Evolutionary conservation across 37 sponge, comb jelly and placozoan species (phyloP), one percentile per base, ranked within the genome.

Genomic region (Sycon ciliatum): DNA sequence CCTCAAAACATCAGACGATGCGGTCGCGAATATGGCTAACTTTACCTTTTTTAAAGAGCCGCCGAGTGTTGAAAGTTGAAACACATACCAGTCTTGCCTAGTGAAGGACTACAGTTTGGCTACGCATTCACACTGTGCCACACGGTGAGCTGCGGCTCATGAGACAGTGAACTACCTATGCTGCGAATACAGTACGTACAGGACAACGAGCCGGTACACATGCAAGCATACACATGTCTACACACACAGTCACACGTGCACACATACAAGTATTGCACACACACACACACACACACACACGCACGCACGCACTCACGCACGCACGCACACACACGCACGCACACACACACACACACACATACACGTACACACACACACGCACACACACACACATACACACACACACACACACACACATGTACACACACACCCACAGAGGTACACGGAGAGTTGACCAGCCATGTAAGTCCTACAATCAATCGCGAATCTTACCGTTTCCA

Each of bases 381-480:
- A 69, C 78, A 77, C 69, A 77, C 78, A 77, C 69, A 77, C 78
- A 76, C 67, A 76, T 53, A 65, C 67, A 65, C 76, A 76, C 54
- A 56, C 58, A 54, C 31, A 34, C 74, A 34, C 26, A 49, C 66
- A 37, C 13, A 28, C 26, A 64, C 18, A 57, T 62, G 23, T 57
- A 35, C 11, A 30, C 18, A 31, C 3, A 27, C 2, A 60, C 16
- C 40, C 13, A 16, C 32, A 52, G 34, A 55, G 1, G 36, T 11
- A 73, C 18, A 34, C 6, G 38, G 11, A 20, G 27, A 9, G 2
- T 58, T 4, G 20, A 3, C 2, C 3, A 2, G 32, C 20, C 28
- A 7, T 20, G 32, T 18, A 42, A 42, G 13, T 42, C 49, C 9
- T 42, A 9, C 9, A 42, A 13, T 42, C 13, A 13, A 18, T 13